These are phyloP conservation scores for Cyprinella venusta DNA, from an alignment of 2,797 vertebrate species.

Conservation along the genomic window DNA sequence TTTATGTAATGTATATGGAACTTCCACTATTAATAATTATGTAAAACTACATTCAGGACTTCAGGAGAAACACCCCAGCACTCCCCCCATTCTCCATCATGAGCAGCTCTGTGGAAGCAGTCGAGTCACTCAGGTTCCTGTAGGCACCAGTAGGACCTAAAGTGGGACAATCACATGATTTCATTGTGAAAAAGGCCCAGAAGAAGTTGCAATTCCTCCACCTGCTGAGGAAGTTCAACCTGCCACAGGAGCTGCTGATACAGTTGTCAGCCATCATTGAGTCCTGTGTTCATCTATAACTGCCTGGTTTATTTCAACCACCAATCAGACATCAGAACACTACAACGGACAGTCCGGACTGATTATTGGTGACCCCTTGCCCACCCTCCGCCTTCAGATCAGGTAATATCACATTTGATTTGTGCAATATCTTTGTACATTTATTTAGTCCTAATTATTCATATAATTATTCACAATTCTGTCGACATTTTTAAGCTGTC, in stretches of 20 bases:
- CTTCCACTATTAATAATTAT: background rate
- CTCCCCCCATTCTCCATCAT: no score
- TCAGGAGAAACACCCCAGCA: no score
- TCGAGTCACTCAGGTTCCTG: no score
- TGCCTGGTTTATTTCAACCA: no score
- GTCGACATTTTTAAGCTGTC: no score
- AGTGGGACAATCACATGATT: background rate
- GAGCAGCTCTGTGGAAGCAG: background rate
- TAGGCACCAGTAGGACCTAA: background rate
- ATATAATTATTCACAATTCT: background rate
- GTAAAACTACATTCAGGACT: background rate
- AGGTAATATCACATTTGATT: no score
- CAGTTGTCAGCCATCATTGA: background rate
- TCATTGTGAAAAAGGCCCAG: background rate
- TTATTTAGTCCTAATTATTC: background rate
- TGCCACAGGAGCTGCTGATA: background rate
- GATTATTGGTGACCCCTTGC: no score
- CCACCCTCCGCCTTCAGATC: no score
- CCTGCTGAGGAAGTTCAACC: background rate
- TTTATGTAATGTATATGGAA: background rate
- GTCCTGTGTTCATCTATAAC: background rate
- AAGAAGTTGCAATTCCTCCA: background rate
- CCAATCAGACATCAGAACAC: no score
- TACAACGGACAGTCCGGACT: no score
- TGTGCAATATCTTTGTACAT: background rate